phyloP scores from a whole-genome alignment of 2,888 invertebrate species.

The Galerucella nymphaeae region DNA sequence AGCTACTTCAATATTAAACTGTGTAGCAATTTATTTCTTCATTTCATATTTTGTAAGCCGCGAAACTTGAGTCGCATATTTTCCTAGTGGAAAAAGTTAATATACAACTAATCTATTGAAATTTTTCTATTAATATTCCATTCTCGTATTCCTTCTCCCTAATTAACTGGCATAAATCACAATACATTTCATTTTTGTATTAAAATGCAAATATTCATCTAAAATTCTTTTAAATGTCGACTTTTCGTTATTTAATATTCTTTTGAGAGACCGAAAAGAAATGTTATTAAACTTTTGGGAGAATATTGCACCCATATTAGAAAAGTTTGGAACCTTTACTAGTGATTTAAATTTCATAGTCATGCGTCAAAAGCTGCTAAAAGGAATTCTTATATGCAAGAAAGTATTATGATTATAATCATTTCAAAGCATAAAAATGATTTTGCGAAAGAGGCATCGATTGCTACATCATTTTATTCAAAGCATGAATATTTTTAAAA shows the following conservation, averaged over 20 bases:
- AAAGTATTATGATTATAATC: too few species aligned
- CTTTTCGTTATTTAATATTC: constrained; percentile 45
- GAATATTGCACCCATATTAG: constrained; percentile 42
- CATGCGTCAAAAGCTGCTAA: not conserved
- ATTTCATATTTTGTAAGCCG: not conserved
- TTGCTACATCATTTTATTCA: too few species aligned
- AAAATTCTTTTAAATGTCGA: constrained; percentile 45
- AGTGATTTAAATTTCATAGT: constrained; percentile 26
- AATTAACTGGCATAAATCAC: constrained; percentile 49
- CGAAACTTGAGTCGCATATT: constrained; percentile 31
- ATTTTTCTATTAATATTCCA: constrained; percentile 42
- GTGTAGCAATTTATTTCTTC: not conserved
- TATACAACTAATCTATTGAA: constrained; percentile 36
- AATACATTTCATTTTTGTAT: constrained; percentile 46
- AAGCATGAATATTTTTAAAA: too few species aligned
- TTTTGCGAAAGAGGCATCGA: too few species aligned
- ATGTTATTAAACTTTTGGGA: constrained; percentile 46
- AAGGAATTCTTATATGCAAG: not conserved
- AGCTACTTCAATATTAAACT: not conserved
- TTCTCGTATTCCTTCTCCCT: constrained; percentile 40
- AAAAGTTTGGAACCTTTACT: constrained; percentile 41
- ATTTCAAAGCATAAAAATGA: too few species aligned
- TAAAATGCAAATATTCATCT: constrained; percentile 48
- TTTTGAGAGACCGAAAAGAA: constrained; percentile 42
- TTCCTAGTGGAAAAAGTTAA: constrained; percentile 31